Percentiles rank a stretch among this genome's conserved stretches.
phyloP scores from a whole-genome alignment of 2,113 vertebrate genomes.

The human (Homo sapiens) region DNA sequence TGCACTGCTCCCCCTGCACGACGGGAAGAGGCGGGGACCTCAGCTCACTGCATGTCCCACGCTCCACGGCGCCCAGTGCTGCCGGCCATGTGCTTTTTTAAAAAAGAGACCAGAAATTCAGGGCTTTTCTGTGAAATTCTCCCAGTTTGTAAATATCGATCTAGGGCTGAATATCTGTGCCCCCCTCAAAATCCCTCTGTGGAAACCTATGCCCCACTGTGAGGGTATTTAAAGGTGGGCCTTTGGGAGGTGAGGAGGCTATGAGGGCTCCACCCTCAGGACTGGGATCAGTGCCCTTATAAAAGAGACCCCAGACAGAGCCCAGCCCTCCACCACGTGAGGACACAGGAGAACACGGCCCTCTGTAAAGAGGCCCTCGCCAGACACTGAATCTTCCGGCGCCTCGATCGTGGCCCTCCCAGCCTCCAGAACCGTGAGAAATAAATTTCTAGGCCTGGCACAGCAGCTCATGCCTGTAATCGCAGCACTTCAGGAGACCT shows the following conservation, averaged over 20 bases:
- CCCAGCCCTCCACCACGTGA: background rate
- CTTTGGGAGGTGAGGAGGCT: background rate
- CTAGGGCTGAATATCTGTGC: background rate
- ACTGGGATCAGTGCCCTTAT: background rate
- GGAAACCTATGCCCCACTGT: background rate
- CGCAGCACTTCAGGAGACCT: too few relatives aligned
- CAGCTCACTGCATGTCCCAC: rapidly evolving
- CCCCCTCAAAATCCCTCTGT: background rate
- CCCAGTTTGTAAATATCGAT: background rate
- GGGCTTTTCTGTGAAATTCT: background rate
- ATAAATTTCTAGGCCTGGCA: background rate
- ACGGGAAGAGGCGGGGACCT: too few relatives aligned
- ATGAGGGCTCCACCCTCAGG: background rate
- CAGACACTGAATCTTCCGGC: background rate
- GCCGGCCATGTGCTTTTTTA: too few relatives aligned
- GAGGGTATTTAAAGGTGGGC: background rate
- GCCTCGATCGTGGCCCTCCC: background rate
- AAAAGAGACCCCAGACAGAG: background rate
- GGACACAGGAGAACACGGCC: background rate
- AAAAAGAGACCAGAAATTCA: background rate
- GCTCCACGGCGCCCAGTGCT: rapidly evolving
- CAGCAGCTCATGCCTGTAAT: too few relatives aligned
- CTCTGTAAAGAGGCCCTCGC: too few relatives aligned
- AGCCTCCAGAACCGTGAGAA: background rate
- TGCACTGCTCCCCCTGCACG: background rate